A percentile compares a stretch with the other conserved stretches of the same genome.
Evolutionary conservation across 2,113 vertebrate species (phyloP).

Genomic region (Sisor rabdophorus): DNA sequence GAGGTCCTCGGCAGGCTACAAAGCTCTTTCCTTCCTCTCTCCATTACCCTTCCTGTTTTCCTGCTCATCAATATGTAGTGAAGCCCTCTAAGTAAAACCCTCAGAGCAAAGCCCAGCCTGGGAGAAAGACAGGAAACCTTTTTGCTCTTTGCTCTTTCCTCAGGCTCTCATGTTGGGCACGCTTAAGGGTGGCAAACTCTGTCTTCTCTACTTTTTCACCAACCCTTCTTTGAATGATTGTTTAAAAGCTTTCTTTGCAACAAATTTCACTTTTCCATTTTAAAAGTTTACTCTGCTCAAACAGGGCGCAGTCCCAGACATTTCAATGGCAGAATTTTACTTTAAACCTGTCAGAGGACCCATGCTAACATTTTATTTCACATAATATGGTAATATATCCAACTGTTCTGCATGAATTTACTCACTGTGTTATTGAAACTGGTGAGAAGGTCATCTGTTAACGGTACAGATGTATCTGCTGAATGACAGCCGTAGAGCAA

Average conservation of each 20-base stretch:
- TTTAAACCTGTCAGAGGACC: conserved; percentile 1
- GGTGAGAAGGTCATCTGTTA: conserved; percentile 35
- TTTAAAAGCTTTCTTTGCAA: conserved; percentile 26
- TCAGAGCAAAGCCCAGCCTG: conserved; percentile 28
- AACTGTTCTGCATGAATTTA: conserved; percentile 13
- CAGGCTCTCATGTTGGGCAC: conserved; percentile 38
- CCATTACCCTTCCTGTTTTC: conserved; percentile 16
- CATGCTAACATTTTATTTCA: conserved; percentile 7
- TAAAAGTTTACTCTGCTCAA: background rate
- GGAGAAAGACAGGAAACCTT: conserved; percentile 39
- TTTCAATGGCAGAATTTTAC: background rate
- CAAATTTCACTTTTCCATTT: background rate
- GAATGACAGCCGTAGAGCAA: background rate
- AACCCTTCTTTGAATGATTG: conserved; percentile 3
- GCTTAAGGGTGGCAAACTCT: conserved; percentile 34
- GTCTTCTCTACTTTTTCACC: conserved; percentile 19
- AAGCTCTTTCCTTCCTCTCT: conserved; percentile 27
- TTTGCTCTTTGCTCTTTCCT: conserved; percentile 41
- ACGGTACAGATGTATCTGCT: conserved; percentile 10
- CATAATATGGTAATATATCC: conserved; percentile 23
- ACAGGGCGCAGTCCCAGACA: background rate
- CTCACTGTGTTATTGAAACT: conserved; percentile 25
- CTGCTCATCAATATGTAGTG: conserved; percentile 48
- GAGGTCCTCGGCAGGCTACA: conserved; percentile 38
- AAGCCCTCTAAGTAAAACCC: conserved; percentile 28